Percentiles rank a stretch among this genome's conserved stretches.
Conservation (phyloP, 2,113 vertebrate genomes). For the Pedetes capensis region DNA sequence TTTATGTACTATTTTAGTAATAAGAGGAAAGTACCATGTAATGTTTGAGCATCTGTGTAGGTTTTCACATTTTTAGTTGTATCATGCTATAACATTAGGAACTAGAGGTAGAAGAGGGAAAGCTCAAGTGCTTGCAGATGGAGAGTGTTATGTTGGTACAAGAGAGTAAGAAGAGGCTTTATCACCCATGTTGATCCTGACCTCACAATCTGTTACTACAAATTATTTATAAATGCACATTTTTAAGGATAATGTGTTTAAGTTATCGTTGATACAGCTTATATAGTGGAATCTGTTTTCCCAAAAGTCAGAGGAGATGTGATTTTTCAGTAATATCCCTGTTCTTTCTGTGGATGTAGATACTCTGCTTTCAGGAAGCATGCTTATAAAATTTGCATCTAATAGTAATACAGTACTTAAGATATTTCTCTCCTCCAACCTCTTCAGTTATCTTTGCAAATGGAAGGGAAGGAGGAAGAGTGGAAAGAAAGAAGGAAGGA, state of each 20-base stretch:
- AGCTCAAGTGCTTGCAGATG: background rate
- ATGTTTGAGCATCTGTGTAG: background rate
- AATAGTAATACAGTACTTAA: background rate
- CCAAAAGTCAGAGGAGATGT: background rate
- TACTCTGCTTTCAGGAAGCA: background rate
- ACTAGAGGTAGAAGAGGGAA: background rate
- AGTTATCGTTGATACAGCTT: background rate
- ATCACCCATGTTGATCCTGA: background rate
- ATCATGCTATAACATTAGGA: background rate
- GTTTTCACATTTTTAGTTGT: background rate
- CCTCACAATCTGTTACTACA: background rate
- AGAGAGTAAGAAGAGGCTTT: background rate
- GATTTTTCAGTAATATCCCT: background rate
- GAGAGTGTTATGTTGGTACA: background rate
- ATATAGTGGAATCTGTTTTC: background rate
- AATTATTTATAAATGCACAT: background rate
- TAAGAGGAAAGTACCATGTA: background rate
- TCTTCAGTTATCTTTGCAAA: background rate
- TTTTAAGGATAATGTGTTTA: background rate
- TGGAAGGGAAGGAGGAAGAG: background rate
- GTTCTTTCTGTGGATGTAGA: background rate
- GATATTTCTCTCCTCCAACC: background rate
- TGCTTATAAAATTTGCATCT: background rate
- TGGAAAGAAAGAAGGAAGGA: background rate
- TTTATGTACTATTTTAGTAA: background rate